A percentile compares a stretch with the other conserved stretches of the same genome.
phyloP scores from a whole-genome alignment of 2,797 vertebrate species.

The Lacerta viridis region DNA sequence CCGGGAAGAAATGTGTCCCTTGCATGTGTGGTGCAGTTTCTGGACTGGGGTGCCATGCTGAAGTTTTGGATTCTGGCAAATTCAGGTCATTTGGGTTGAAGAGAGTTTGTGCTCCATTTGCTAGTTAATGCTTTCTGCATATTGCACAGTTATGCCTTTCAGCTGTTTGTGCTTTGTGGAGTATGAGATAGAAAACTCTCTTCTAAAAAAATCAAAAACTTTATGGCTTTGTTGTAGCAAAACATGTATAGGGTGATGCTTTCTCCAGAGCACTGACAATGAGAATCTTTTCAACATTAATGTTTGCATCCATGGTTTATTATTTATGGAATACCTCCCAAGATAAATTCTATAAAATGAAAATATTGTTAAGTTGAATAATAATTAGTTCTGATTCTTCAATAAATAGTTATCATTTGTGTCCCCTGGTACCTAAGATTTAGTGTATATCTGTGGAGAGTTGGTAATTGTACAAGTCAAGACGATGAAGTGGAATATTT shows the following conservation, averaged over 20 bases:
- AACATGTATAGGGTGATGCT: conserved; percentile 43
- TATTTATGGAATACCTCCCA: conserved; percentile 60
- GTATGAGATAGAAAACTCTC: conserved; percentile 1
- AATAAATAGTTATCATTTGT: conserved; percentile 56
- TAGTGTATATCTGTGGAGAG: conserved; percentile 35
- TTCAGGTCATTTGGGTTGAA: neutral
- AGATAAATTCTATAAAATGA: conserved; percentile 51
- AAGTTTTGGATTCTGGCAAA: conserved; percentile 5
- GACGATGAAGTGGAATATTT: conserved; percentile 54
- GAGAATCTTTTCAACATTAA: conserved; percentile 60
- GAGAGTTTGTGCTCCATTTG: neutral
- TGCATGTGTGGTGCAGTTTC: neutral
- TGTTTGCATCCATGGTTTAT: conserved; percentile 63
- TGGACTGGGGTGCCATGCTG: neutral
- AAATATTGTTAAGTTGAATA: conserved; percentile 61
- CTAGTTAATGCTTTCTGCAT: neutral
- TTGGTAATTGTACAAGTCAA: conserved; percentile 50
- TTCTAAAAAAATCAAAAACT: conserved; percentile 49
- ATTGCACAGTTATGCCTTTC: conserved; percentile 1
- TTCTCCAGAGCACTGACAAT: conserved; percentile 54
- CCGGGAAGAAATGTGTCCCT: neutral
- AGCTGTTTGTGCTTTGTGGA: neutral
- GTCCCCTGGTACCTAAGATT: conserved; percentile 49
- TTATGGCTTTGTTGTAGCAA: conserved; percentile 33
- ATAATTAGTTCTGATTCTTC: conserved; percentile 58